These are phyloP conservation scores for Budorcas taxicolor DNA, from an alignment of 2,113 vertebrate species.

Conservation along the genomic window DNA sequence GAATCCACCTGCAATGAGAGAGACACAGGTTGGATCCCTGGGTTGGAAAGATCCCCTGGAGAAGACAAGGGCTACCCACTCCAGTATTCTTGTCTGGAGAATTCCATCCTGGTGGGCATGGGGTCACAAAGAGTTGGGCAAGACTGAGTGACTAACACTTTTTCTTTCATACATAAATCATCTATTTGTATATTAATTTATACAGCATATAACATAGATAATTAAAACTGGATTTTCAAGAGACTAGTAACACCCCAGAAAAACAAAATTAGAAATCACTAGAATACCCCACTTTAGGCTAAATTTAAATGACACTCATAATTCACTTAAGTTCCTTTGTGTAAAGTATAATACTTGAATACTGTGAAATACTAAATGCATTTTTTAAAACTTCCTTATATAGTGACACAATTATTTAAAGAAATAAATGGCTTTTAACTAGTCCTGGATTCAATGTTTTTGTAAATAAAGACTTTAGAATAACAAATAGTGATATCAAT, in stretches of 20 bases:
- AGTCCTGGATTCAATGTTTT: background rate
- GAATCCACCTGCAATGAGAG: background rate
- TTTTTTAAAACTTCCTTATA: background rate
- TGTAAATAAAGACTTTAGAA: background rate
- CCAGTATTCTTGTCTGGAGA: background rate
- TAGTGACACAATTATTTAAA: background rate
- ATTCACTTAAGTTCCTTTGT: background rate
- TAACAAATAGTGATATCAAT: background rate
- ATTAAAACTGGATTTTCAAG: background rate
- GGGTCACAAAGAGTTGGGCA: background rate
- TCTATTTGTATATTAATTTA: background rate
- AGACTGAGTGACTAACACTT: background rate
- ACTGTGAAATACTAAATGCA: background rate
- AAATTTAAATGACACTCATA: background rate
- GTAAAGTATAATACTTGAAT: background rate
- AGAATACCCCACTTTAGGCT: background rate
- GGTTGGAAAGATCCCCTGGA: background rate
- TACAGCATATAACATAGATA: background rate
- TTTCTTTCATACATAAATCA: background rate
- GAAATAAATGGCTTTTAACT: background rate
- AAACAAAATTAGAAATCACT: background rate
- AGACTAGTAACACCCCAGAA: background rate
- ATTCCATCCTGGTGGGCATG: background rate
- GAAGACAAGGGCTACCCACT: background rate
- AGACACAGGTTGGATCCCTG: background rate